These are phyloP conservation scores for Caenorhabditis sp. DNA, from an alignment of 2,888 invertebrate genomes.

Conservation along the genomic window DNA sequence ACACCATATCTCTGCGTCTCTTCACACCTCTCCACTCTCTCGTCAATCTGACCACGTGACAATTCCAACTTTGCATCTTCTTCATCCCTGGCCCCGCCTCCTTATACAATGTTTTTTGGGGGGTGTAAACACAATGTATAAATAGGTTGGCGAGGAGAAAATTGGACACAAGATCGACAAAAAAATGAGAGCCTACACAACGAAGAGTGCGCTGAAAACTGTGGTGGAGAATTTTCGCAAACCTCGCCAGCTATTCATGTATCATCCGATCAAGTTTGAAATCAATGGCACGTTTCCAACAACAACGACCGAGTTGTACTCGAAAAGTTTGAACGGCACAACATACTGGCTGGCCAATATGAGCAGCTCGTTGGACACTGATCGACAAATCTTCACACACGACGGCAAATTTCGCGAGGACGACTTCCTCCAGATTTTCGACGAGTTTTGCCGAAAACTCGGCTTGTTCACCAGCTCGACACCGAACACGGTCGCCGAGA, in stretches of 20 bases:
- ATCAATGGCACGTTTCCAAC: slow-evolving; percentile 34
- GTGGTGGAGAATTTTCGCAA: slow-evolving; percentile 43
- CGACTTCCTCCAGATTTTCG: slow-evolving; percentile 31
- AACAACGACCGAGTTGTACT: slow-evolving; percentile 21
- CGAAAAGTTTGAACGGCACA: slow-evolving; percentile 35
- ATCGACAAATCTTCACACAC: slow-evolving; percentile 35
- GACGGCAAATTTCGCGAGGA: slow-evolving; percentile 39
- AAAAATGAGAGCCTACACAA: slow-evolving; percentile 23
- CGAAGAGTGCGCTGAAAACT: slow-evolving; percentile 31
- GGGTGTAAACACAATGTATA: neutral
- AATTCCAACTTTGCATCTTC: neutral
- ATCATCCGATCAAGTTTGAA: slow-evolving; percentile 41
- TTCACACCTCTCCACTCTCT: no score
- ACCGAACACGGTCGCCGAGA: slow-evolving; percentile 28
- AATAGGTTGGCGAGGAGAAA: neutral
- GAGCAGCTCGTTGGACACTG: slow-evolving; percentile 23
- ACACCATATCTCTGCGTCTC: neutral
- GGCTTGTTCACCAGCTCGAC: slow-evolving; percentile 19
- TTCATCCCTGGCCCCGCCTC: no score
- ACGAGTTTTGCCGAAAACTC: slow-evolving; percentile 25
- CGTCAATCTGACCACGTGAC: no score
- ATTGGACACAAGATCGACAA: neutral
- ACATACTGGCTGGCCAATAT: slow-evolving; percentile 40
- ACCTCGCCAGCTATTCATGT: slow-evolving; percentile 38
- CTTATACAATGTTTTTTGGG: neutral